These are phyloP conservation scores for Drosophila macrospina DNA, from an alignment of 2,888 invertebrate species.

Conservation along the genomic window DNA sequence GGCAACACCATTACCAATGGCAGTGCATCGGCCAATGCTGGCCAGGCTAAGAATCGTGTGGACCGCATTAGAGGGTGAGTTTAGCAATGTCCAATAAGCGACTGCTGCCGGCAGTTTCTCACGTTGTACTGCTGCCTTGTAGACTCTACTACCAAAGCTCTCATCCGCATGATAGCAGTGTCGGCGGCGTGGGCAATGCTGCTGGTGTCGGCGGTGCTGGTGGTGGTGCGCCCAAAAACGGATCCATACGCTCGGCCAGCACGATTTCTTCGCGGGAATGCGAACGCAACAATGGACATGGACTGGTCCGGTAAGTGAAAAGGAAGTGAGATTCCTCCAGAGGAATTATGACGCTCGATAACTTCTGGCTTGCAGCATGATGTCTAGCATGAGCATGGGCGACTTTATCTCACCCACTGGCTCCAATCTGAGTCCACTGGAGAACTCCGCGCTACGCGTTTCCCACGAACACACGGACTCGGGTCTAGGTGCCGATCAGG, in stretches of 20 bases:
- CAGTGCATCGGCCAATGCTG: slow-evolving; percentile 75
- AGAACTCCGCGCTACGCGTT: slow-evolving; percentile 86
- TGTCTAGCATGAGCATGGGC: slow-evolving; percentile 86
- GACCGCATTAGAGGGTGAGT: slow-evolving; percentile 85
- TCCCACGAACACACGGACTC: slow-evolving; percentile 92
- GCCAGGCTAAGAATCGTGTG: slow-evolving; percentile 85
- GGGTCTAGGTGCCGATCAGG: slow-evolving; percentile 91
- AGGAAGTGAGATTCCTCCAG: no score
- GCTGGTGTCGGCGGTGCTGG: slow-evolving; percentile 30
- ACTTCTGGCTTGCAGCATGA: slow-evolving; percentile 77
- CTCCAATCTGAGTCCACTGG: slow-evolving; percentile 84
- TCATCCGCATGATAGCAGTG: slow-evolving; percentile 83
- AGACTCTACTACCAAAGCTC: slow-evolving; percentile 85
- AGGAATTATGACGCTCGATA: neutral
- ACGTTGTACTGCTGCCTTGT: slow-evolving; percentile 35
- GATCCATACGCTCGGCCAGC: slow-evolving; percentile 88
- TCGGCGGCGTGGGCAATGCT: slow-evolving; percentile 54
- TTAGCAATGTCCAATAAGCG: slow-evolving; percentile 9
- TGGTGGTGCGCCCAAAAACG: slow-evolving; percentile 83
- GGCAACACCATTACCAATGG: slow-evolving; percentile 83
- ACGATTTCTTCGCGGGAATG: slow-evolving; percentile 87
- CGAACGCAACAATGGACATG: slow-evolving; percentile 86
- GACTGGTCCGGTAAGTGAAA: slow-evolving; percentile 83
- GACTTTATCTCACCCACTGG: slow-evolving; percentile 85
- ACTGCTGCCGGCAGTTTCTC: slow-evolving; percentile 45